Evolutionary conservation across 2,888 invertebrate genomes (phyloP).

Genomic region (Mesorhabditis belari): DNA sequence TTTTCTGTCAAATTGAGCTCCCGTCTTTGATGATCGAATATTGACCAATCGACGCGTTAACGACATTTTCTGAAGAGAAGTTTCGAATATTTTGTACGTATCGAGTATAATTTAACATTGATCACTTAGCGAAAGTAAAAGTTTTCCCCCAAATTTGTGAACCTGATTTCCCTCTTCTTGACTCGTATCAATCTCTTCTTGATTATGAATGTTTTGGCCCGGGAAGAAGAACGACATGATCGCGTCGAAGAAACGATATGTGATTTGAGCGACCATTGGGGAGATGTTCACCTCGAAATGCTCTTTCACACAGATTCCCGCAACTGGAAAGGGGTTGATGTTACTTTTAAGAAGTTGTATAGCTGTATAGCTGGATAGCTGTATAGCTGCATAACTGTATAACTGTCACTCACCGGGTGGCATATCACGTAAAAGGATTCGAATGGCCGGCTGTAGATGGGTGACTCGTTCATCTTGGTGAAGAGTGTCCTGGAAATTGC

Average conservation of each 20-base stretch:
- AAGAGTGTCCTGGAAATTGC: background rate
- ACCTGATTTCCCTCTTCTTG: conserved; percentile 16
- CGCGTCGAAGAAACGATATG: conserved; percentile 70
- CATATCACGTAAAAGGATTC: conserved; percentile 90
- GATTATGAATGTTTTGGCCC: conserved; percentile 67
- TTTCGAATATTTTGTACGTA: background rate
- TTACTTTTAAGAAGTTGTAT: background rate
- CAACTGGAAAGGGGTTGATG: conserved; percentile 63
- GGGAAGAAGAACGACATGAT: conserved; percentile 69
- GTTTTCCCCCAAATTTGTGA: background rate
- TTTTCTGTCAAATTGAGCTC: background rate
- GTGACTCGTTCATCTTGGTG: conserved; percentile 55
- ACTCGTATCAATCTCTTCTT: conserved; percentile 27
- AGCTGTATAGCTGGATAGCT: too few relatives aligned
- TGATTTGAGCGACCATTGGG: conserved; percentile 61
- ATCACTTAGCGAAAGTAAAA: too few relatives aligned
- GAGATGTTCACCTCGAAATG: conserved; percentile 72
- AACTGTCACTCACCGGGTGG: conserved; percentile 15
- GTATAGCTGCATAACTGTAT: background rate
- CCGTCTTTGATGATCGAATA: background rate
- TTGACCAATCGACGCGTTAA: conserved; percentile 26
- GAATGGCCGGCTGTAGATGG: conserved; percentile 80
- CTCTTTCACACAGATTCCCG: conserved; percentile 97
- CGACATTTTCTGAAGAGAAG: conserved; percentile 22
- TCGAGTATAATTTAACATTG: too few relatives aligned